Evolutionary conservation across 2,113 vertebrate species (phyloP), one percentile per base, ranked within the genome.

Genomic region (Rhinoptilus africanus): DNA sequence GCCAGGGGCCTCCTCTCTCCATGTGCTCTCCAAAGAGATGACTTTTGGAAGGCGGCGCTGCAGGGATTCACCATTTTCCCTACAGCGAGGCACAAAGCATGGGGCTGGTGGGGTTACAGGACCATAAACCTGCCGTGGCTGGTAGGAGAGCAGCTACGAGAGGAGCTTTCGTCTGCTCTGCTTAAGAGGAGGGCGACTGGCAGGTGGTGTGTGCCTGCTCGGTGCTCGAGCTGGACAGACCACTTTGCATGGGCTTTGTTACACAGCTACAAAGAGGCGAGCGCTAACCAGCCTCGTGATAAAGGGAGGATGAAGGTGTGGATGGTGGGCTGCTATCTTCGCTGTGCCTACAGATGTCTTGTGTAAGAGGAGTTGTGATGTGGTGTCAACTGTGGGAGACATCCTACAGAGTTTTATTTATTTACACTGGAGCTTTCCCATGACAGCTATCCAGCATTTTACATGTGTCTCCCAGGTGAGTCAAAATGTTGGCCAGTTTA

Each of bases 331-430:
- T 73, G 85, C 39, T 23, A 12, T 56, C 78, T 92, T 18, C 50
- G 51, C 30, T 41, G 56, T 68, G 60, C 45, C 80, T 45, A 39
- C 90, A 75, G 53, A 82, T 19, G 30, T 72, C 72, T 88, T 92
- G 79, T 48, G 69, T 45, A 81, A 81, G 35, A 79, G 82, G 62
- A 74, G 63, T 15, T 87, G 45, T 73, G 86, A 80, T 69, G 73
- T 82, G 92, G 92, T 83, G 18, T 50, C 28, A 91, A 50, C 71
- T 54, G 41, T 51, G 66, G 66, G 63, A 87, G 56, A 64, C 54
- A 41, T 59, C 80, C 90, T 89, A 81, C 47, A 3, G 21, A 67
- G 23, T 1, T 35, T 48, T 79, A 57, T 79, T 83, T 90, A 62
- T 75, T 67, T 83, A 85, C 68, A 10, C 19, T 21, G 32, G n/a